Evolutionary conservation across 2,113 vertebrate species (phyloP).

Genomic region (Tachycineta bicolor): DNA sequence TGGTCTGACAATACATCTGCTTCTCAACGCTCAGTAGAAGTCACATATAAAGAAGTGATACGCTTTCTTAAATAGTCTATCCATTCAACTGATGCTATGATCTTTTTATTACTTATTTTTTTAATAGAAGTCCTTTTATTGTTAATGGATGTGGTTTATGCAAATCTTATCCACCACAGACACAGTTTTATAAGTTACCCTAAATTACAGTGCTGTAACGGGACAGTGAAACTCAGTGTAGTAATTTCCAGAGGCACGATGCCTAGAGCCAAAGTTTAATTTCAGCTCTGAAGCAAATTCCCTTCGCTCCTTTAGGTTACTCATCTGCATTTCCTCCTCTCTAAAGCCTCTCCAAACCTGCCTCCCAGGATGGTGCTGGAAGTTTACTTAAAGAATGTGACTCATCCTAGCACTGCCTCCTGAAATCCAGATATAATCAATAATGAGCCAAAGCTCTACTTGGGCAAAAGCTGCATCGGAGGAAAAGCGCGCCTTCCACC

Average conservation of each 20-base stretch:
- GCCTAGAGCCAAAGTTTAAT: neutral
- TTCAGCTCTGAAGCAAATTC: neutral
- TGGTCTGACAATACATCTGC: neutral
- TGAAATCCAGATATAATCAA: neutral
- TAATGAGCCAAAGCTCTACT: neutral
- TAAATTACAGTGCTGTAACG: constrained; percentile 17
- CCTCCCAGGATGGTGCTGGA: neutral
- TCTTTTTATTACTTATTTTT: neutral
- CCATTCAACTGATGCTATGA: neutral
- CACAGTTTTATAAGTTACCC: constrained; percentile 6
- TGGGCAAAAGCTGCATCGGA: neutral
- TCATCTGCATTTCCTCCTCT: neutral
- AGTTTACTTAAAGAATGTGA: neutral
- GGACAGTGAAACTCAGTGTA: neutral
- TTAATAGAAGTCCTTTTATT: neutral
- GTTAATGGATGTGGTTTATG: constrained; percentile 16
- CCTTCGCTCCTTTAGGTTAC: neutral
- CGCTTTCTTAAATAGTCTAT: neutral
- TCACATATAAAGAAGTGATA: neutral
- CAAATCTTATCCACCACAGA: constrained; percentile 1
- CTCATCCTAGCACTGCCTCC: neutral
- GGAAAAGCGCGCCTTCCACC: neutral
- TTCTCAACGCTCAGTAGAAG: neutral
- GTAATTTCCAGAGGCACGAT: neutral
- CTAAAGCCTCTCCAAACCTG: neutral